Evolutionary conservation across 2,113 vertebrate species (phyloP).

Genomic region (Oryctolagus cuniculus): DNA sequence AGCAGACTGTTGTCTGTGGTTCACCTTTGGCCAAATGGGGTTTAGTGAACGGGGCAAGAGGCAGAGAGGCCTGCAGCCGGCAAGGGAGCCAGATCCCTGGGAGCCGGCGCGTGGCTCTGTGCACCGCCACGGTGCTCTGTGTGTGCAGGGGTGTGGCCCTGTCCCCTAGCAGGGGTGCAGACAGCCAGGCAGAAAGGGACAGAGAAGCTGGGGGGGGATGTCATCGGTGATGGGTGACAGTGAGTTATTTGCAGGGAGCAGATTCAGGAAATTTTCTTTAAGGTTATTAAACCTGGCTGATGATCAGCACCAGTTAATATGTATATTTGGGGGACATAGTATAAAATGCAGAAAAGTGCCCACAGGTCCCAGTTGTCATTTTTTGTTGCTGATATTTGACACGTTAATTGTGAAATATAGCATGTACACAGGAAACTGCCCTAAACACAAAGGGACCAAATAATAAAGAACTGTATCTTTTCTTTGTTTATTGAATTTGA

Average conservation of each 20-base stretch:
- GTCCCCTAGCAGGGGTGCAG: background rate
- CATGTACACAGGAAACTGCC: background rate
- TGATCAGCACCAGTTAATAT: constrained; percentile 3
- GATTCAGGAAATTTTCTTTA: constrained; percentile 39
- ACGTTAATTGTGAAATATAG: constrained; percentile 15
- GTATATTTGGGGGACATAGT: background rate
- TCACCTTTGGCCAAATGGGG: constrained; percentile 47
- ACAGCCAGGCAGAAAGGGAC: background rate
- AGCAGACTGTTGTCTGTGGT: constrained; percentile 17
- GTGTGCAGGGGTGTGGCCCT: background rate
- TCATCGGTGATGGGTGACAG: background rate
- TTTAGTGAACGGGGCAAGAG: constrained; percentile 58
- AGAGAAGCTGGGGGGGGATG: background rate
- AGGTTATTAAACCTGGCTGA: constrained; percentile 29
- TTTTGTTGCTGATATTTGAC: constrained; percentile 41
- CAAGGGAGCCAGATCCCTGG: constrained; percentile 30
- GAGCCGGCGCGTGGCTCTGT: constrained; percentile 47
- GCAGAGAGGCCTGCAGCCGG: constrained; percentile 28
- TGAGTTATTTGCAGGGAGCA: constrained; percentile 30
- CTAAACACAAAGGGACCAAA: background rate
- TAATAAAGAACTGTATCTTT: constrained; percentile 28
- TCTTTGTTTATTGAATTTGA: background rate
- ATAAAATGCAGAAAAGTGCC: constrained; percentile 22
- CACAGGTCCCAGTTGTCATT: background rate
- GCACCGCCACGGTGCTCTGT: background rate